Base-by-base conservation (phyloP, 2,888 invertebrate genomes). In the Apamea sordens region DNA sequence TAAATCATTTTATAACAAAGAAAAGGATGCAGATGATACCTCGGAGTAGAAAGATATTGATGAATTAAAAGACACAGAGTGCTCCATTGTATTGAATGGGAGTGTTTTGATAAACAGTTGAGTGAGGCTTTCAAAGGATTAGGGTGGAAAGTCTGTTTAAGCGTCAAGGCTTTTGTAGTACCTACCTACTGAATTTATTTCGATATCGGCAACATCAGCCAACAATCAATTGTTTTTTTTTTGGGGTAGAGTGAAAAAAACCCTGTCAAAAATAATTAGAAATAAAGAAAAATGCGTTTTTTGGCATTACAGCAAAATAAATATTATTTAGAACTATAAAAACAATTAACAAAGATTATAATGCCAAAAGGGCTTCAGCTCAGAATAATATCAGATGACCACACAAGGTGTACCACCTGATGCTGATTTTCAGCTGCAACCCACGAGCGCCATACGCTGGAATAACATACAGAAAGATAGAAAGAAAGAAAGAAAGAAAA, bases 1-100 rank as follows among this genome's bases (percentile, higher is more conserved):
- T 59, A 88, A 85, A 89, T 85, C 89, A 89, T 86, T 64, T 71
- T 41, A 32, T 44, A 77, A 82, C 84, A 88, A 84, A 69, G 78
- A 28, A 53, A 70, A 67, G 73, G 73, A 73, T 73, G 77, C 65
- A 63, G 76, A 75, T 61, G 69, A 63, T 68, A 24, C 64, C 68
- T 68, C 6, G 2, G 28, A 18, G n/a, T 18, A 28, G 32, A 41
- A 28, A 71, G 79, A 83, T 82, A 87, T 85, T 87, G 87, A 83
- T 83, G 74, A 80, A 71, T 79, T 61, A 67, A 65, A 85, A 79
- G 72, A 61, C 76, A 61, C 76, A 24, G 59, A 78, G 77, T 44
- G 63, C 53, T 72, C 68, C 15, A 77, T 84, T 86, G 77, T 86
- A 59, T 76, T 56, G 7, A 53, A n/a, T 59, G 24, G 65, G 67